Percentiles rank a stretch among this genome's conserved stretches.
phyloP scores from a whole-genome alignment of 64 coral and sea anemone genomes.

The Stichodactyla mertensii region DNA sequence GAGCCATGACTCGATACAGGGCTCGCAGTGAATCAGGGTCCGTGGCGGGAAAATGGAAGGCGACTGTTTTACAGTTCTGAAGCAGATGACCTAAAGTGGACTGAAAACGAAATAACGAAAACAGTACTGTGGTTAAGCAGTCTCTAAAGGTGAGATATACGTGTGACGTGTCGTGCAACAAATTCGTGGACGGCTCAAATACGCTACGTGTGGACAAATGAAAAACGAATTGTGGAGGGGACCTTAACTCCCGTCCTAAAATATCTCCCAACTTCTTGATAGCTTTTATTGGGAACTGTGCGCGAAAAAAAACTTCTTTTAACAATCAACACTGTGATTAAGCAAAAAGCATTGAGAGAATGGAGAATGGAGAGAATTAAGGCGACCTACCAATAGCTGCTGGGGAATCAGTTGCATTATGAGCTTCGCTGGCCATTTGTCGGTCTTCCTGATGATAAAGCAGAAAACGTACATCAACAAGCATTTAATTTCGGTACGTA shows the following conservation, averaged over 20 bases:
- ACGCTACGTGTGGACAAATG: no score
- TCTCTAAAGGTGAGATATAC: background rate
- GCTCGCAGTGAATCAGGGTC: slow-evolving; percentile 85
- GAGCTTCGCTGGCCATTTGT: slow-evolving; percentile 85
- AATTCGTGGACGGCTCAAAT: no score
- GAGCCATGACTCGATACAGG: slow-evolving; percentile 92
- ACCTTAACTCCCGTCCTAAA: no score
- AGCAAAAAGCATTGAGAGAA: no score
- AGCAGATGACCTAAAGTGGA: slow-evolving; percentile 78
- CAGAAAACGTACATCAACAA: background rate
- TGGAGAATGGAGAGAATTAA: no score
- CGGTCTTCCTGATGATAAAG: slow-evolving; percentile 57
- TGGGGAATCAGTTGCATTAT: slow-evolving; percentile 96
- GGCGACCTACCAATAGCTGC: slow-evolving; percentile 69
- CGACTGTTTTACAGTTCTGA: slow-evolving; percentile 92
- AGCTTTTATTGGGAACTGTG: no score
- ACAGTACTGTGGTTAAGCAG: no score
- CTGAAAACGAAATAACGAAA: slow-evolving; percentile 32
- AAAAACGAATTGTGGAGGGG: no score
- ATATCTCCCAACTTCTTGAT: no score
- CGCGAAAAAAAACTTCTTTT: no score
- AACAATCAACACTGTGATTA: no score
- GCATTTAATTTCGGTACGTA: background rate
- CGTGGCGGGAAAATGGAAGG: slow-evolving; percentile 92
- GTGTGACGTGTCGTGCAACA: no score